phyloP scores from a whole-genome alignment of 2,888 invertebrate species.

The Crematogaster levior region DNA sequence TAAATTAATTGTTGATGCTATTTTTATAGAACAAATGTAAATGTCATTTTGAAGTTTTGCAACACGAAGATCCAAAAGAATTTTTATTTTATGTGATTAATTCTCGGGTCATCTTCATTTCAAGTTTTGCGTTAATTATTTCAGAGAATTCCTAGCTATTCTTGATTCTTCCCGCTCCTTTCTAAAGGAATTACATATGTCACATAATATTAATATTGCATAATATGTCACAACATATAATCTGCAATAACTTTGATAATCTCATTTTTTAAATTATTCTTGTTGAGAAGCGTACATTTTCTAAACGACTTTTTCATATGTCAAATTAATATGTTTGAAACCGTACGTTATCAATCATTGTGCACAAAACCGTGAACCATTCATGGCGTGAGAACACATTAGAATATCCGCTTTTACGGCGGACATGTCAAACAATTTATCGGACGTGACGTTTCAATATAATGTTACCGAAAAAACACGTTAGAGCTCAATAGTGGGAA shows the following conservation, averaged over 20 bases:
- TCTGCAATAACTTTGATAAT: neutral
- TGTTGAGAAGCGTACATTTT: neutral
- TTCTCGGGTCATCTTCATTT: too few relatives aligned
- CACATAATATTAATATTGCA: too few relatives aligned
- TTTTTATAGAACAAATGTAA: neutral
- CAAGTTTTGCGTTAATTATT: too few relatives aligned
- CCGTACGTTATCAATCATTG: neutral
- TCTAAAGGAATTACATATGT: neutral
- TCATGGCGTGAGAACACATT: too few relatives aligned
- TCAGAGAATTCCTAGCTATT: too few relatives aligned
- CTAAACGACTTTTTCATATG: neutral
- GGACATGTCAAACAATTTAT: neutral
- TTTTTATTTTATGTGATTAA: neutral
- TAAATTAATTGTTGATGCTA: neutral
- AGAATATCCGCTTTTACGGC: neutral
- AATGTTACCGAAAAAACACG: neutral
- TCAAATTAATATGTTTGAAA: neutral
- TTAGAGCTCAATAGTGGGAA: too few relatives aligned
- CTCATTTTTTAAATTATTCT: neutral
- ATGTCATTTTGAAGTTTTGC: too few relatives aligned
- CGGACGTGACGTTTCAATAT: neutral
- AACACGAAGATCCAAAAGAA: neutral
- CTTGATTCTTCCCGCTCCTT: too few relatives aligned
- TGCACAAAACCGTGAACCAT: neutral
- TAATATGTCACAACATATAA: neutral